Evolutionary conservation across 2,113 vertebrate species (phyloP).

Genomic region (Apistogramma diplotaenia): DNA sequence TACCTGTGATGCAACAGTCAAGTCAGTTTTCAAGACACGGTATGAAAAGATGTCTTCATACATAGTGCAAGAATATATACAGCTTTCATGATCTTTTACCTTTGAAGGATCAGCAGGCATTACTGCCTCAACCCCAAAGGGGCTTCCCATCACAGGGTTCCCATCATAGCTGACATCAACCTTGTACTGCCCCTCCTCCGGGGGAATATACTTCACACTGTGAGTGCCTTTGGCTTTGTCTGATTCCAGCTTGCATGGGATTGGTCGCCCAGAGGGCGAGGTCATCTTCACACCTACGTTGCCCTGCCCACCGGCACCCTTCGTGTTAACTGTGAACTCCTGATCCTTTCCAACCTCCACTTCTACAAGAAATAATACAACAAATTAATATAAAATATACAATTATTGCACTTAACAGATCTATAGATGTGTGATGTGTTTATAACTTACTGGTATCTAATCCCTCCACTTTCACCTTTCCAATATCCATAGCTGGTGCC

Average conservation of each 20-base stretch:
- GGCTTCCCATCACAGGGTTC: constrained; percentile 89
- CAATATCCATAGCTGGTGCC: constrained; percentile 82
- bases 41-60: neutral
- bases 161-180: constrained; percentile 92
- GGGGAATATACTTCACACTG: constrained; percentile 86
- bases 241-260: constrained; percentile 89
- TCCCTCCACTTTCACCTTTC: constrained; percentile 88
- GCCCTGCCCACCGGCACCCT: constrained; percentile 88
- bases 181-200: constrained; percentile 91
- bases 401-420: neutral
- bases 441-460: constrained; percentile 85
- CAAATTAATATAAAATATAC: neutral
- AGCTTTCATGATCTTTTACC: constrained; percentile 70
- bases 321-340: constrained; percentile 85
- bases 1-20: constrained; percentile 73
- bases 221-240: constrained; percentile 81
- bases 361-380: constrained; percentile 72
- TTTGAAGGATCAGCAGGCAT: constrained; percentile 92
- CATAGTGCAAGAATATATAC: neutral
- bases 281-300: constrained; percentile 88
- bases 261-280: constrained; percentile 86
- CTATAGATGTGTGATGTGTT: neutral
- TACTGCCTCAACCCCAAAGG: constrained; percentile 88
- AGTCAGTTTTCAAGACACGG: neutral
- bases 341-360: constrained; percentile 90